Base-by-base conservation (phyloP, 2,797 vertebrate species). In the Channallabes apus region DNA sequence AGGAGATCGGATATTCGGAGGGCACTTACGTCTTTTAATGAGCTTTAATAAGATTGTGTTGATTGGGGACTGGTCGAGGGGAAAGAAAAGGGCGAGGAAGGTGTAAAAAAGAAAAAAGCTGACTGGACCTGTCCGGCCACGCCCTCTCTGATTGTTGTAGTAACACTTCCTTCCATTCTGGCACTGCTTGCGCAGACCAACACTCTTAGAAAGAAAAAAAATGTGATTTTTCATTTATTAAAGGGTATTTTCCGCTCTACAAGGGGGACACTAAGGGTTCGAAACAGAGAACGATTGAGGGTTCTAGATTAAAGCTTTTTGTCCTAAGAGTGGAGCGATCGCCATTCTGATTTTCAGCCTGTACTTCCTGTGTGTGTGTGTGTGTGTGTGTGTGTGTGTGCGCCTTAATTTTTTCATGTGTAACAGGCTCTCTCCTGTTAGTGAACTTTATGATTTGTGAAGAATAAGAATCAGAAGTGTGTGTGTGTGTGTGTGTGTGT, bases 301-400 rank as follows among this genome's bases (percentile, higher is more conserved):
- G 78, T 80, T 54, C 9, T 29, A 12, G n/a, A 6, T 17, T 46
- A 46, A 15, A 59, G 1, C 18, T 80, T 51, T 22, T 65, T 46
- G 24, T 14, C 62, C 15, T 64, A 65, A 46, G n/a, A 54, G n/a
- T 51, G 61, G 29, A 32, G 82, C 82, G 67, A 77, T 87, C 3
- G 29, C 61, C 80, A 82, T 87, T 88, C 41, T 67, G 54, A 84
- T 76, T 91, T 90, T 91, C 90, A 90, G 82, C 86, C 84, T 87
- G 88, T 88, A 92, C 91, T 92, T 91, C 82, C 88, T 88, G 85
- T 85, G 80, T 89, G 77, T 89, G 88, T 84, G 86, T 68, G 79
- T 79, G 89, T 91, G 59, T 84, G 89, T 87, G n/a, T n/a, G n/a
- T n/a, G n/a, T n/a, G n/a, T n/a, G 89, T 90, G 87, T 75, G 88